phyloP scores from a whole-genome alignment of 2,797 vertebrate species.

The Poeciliopsis turneri region DNA sequence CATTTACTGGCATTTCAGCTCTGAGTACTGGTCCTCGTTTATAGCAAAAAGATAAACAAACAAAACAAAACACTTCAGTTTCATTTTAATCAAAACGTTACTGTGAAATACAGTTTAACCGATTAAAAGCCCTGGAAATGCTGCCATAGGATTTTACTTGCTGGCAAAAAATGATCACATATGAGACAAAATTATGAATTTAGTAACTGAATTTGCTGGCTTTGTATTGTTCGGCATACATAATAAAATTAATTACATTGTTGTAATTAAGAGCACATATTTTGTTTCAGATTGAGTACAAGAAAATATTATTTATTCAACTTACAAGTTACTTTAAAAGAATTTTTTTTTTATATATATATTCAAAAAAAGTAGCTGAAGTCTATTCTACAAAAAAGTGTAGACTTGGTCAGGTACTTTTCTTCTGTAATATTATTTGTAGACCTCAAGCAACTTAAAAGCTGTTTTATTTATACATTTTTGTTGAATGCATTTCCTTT shows the following conservation, averaged over 20 bases:
- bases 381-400: neutral
- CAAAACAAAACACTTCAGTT: neutral
- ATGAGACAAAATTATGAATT: neutral
- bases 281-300: neutral
- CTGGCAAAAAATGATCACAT: neutral
- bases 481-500: neutral
- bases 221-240: neutral
- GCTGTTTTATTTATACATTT: neutral
- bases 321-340: neutral
- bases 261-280: neutral
- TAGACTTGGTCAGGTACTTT: no score
- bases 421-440: neutral
- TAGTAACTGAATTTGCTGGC: neutral
- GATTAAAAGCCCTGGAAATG: neutral
- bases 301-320: neutral
- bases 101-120: neutral
- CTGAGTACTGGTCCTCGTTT: slow-evolving; percentile 2
- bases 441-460: neutral
- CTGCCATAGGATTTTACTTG: neutral
- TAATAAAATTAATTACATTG: neutral
- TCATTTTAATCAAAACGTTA: neutral
- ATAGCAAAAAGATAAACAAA: neutral
- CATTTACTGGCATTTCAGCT: slow-evolving; percentile 13
- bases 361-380: no score
- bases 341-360: no score